Conservation (phyloP, 2,113 vertebrate genomes). For the Bufo bufo region DNA sequence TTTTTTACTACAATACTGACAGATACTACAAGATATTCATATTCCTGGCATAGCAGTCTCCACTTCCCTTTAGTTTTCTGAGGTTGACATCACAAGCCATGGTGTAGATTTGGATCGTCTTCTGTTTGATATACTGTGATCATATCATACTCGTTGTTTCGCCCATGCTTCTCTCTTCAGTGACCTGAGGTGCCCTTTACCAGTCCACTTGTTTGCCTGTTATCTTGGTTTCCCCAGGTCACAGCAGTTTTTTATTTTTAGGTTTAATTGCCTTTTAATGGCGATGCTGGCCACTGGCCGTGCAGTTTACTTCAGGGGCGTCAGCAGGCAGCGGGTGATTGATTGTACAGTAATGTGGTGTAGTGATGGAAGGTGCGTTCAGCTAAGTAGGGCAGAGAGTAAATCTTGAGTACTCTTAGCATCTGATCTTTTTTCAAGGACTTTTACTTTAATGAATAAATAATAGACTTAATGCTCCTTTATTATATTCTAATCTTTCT, state of each 20-base stretch:
- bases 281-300: neutral
- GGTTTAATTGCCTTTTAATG: slow-evolving; percentile 28
- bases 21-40: too few relatives aligned
- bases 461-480: neutral
- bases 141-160: neutral
- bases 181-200: neutral
- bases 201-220: neutral
- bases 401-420: neutral
- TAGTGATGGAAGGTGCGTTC: neutral
- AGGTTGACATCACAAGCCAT: neutral
- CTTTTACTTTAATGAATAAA: neutral
- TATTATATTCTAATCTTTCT: neutral
- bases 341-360: slow-evolving; percentile 21
- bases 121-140: neutral
- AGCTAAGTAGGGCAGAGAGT: neutral
- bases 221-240: neutral
- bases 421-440: neutral
- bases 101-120: neutral
- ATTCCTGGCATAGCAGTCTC: neutral
- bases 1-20: too few relatives aligned
- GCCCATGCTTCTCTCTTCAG: neutral
- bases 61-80: neutral
- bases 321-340: slow-evolving; percentile 17
- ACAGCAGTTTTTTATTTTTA: neutral
- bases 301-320: slow-evolving; percentile 2